These are phyloP conservation scores for Synergus laeviventris DNA, from an alignment of 2,888 invertebrate genomes.

Conservation along the genomic window DNA sequence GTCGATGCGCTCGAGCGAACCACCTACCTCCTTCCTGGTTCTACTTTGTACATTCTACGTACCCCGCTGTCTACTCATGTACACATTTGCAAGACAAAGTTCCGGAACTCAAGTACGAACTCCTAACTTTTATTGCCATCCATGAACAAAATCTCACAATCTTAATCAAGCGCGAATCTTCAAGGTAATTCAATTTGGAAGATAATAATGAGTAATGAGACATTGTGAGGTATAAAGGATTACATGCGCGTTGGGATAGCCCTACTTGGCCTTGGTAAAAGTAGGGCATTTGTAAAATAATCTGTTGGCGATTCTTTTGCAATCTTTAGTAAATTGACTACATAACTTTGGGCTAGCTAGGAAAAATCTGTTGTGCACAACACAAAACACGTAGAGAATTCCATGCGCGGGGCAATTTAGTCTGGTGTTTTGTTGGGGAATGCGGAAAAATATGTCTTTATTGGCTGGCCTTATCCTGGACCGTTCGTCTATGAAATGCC, in stretches of 20 bases:
- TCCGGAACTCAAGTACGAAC: slow-evolving; percentile 23
- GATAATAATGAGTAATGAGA: background rate
- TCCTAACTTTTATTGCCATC: slow-evolving; percentile 34
- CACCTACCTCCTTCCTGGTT: slow-evolving; percentile 21
- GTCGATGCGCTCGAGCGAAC: slow-evolving; percentile 31
- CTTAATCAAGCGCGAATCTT: slow-evolving; percentile 21
- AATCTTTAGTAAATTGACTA: background rate
- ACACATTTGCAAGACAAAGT: slow-evolving; percentile 40
- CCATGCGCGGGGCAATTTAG: slow-evolving; percentile 18
- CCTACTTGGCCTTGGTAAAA: too few relatives aligned
- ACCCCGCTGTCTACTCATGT: slow-evolving; percentile 25
- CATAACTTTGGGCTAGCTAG: background rate
- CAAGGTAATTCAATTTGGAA: background rate
- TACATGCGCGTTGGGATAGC: background rate
- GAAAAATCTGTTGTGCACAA: slow-evolving; percentile 8
- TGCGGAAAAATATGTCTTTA: slow-evolving; percentile 28
- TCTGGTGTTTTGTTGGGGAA: slow-evolving; percentile 20
- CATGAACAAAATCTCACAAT: slow-evolving; percentile 5
- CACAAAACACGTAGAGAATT: slow-evolving; percentile 14
- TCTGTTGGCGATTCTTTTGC: background rate
- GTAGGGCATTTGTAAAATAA: background rate
- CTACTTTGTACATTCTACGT: background rate
- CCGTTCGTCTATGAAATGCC: slow-evolving; percentile 69
- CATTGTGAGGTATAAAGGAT: background rate
- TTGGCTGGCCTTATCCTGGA: slow-evolving; percentile 52